Evolutionary conservation across 92 coral and sea anemone species (phyloP).

Genomic region (Montipora capitata): DNA sequence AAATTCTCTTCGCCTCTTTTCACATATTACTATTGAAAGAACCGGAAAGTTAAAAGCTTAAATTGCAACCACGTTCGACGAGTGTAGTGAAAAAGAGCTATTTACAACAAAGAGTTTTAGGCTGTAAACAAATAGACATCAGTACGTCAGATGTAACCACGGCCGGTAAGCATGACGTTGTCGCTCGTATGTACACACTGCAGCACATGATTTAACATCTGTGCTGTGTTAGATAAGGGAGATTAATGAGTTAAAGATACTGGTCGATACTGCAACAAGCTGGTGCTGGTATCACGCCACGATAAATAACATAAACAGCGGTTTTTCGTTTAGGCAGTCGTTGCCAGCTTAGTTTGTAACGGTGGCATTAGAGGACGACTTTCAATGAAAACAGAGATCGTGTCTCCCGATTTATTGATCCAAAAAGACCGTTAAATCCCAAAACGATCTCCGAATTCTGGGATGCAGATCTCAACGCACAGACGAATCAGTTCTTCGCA

Average conservation of each 20-base stretch:
- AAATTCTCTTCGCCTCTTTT: constrained; percentile 25
- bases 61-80: constrained; percentile 32
- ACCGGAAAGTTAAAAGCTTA: constrained; percentile 36
- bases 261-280: neutral
- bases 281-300: neutral
- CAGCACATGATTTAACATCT: constrained; percentile 44
- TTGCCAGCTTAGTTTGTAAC: neutral
- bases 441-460: constrained; percentile 26
- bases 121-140: constrained; percentile 45
- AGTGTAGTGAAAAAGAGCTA: constrained; percentile 35
- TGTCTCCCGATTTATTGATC: constrained; percentile 25
- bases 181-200: constrained; percentile 31
- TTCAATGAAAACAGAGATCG: constrained; percentile 38
- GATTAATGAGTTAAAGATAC: neutral
- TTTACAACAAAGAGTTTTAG: neutral
- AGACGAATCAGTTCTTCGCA: constrained; percentile 13
- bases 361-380: constrained; percentile 18
- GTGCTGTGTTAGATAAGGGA: constrained; percentile 33
- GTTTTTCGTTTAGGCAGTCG: constrained; percentile 29
- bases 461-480: neutral
- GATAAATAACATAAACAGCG: constrained; percentile 25
- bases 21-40: constrained; percentile 20
- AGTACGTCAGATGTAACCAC: constrained; percentile 19
- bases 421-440: constrained; percentile 48
- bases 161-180: constrained; percentile 31